Evolutionary conservation across 1,140 invertebrate genomes (phyloP).

Genomic region (Drosophila lowei): DNA sequence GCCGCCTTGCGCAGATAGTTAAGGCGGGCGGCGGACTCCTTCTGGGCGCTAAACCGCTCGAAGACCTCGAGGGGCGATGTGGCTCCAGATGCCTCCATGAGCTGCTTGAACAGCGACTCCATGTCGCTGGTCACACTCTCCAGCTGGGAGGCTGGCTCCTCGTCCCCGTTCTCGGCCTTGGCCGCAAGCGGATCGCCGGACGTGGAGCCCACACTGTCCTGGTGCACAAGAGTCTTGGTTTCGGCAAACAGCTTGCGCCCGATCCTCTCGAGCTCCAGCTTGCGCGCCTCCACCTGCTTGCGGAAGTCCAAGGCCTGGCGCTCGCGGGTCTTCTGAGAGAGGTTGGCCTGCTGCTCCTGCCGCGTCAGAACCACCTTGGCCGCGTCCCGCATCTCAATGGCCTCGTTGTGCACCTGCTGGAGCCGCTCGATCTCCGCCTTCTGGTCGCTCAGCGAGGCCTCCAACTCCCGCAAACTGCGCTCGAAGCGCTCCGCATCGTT

Average conservation of each 20-base stretch:
- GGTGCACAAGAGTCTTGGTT: conserved; percentile 83
- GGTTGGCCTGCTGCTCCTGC: conserved; percentile 87
- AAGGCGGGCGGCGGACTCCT: conserved; percentile 86
- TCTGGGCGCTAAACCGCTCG: conserved; percentile 88
- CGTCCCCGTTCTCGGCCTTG: conserved; percentile 83
- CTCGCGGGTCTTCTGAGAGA: conserved; percentile 86
- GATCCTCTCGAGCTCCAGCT: conserved; percentile 87
- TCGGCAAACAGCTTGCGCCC: conserved; percentile 88
- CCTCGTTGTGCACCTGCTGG: conserved; percentile 87
- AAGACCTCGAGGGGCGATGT: conserved; percentile 89
- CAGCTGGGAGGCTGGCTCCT: conserved; percentile 78
- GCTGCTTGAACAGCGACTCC: conserved; percentile 88
- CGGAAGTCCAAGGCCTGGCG: conserved; percentile 86
- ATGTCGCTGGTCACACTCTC: conserved; percentile 84
- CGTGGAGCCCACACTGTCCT: conserved; percentile 84
- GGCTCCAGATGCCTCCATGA: conserved; percentile 90
- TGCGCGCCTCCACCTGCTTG: conserved; percentile 87
- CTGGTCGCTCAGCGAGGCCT: conserved; percentile 87
- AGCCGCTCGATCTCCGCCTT: conserved; percentile 88
- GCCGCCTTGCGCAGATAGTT: conserved; percentile 87
- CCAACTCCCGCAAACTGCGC: conserved; percentile 87
- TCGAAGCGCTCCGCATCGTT: conserved; percentile 89
- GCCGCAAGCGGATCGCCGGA: conserved; percentile 83
- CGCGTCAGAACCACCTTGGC: conserved; percentile 87
- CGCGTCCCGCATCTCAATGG: conserved; percentile 87